Percentiles rank a stretch among this genome's conserved stretches.
Evolutionary conservation across 2,888 invertebrate genomes (phyloP).

Genomic region (Ophion costatus): DNA sequence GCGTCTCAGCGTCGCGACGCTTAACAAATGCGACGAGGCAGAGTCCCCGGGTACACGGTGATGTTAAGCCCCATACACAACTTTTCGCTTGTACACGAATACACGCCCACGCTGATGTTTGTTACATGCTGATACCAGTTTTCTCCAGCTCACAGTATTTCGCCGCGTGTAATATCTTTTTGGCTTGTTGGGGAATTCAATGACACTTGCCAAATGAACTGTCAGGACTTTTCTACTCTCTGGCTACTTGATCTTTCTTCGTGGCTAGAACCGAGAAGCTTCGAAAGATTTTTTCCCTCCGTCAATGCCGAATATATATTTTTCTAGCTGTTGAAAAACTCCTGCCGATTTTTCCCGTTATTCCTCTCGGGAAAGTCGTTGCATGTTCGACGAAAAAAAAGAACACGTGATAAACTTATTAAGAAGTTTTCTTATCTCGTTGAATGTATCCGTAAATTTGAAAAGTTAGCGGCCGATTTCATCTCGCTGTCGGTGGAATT

Average conservation of each 20-base stretch:
- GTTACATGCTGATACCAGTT: conserved; percentile 25
- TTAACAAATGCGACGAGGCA: conserved; percentile 72
- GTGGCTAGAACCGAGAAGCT: conserved; percentile 5
- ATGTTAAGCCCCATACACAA: conserved; percentile 56
- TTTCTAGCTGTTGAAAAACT: conserved; percentile 27
- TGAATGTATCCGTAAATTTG: background rate
- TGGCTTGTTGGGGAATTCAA: conserved; percentile 24
- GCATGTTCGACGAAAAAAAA: conserved; percentile 1
- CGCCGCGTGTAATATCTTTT: conserved; percentile 28
- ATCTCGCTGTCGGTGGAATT: background rate
- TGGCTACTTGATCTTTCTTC: background rate
- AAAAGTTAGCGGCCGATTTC: background rate
- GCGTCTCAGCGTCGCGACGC: conserved; percentile 76
- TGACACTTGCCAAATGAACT: conserved; percentile 37
- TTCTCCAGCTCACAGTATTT: conserved; percentile 4
- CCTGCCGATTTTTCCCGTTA: conserved; percentile 54
- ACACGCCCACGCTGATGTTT: conserved; percentile 17
- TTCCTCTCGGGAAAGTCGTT: conserved; percentile 19
- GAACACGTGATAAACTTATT: conserved; percentile 3
- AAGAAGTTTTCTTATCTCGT: background rate
- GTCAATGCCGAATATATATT: conserved; percentile 24
- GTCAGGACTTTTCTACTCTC: conserved; percentile 7
- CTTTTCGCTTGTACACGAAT: conserved; percentile 33
- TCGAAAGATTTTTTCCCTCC: conserved; percentile 2
- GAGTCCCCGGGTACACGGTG: conserved; percentile 26